Conservation (phyloP, 1,140 invertebrate species). For the Chironomus tepperi region DNA sequence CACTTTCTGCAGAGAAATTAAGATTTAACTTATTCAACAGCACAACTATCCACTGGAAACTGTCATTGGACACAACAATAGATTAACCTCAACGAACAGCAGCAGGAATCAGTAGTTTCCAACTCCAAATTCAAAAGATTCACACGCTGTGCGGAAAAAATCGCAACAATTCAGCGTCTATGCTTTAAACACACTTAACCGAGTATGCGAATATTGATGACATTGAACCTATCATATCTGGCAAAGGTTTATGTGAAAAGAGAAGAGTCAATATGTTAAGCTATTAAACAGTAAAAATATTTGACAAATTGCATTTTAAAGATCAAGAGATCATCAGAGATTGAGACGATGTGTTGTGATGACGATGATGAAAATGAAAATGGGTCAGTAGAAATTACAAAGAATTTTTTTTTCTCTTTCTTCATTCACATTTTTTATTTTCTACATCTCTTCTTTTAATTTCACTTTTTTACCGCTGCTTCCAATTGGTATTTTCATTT, state of each 20-base stretch:
- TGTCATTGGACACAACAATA: too few relatives aligned
- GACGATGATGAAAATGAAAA: background rate
- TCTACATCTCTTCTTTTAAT: background rate
- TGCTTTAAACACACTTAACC: too few relatives aligned
- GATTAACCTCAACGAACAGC: too few relatives aligned
- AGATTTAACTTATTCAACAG: too few relatives aligned
- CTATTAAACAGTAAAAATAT: background rate
- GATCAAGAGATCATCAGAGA: constrained; percentile 2
- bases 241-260: background rate
- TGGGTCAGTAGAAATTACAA: background rate
- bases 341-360: background rate
- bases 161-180: too few relatives aligned
- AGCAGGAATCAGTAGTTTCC: too few relatives aligned
- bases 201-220: background rate
- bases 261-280: background rate
- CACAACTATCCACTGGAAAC: too few relatives aligned
- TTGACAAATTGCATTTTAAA: constrained; percentile 4
- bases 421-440: too few relatives aligned
- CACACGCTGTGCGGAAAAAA: too few relatives aligned
- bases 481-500: background rate
- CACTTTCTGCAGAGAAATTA: too few relatives aligned
- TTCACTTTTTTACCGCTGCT: constrained; percentile 4
- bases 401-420: background rate
- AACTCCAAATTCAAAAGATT: too few relatives aligned
- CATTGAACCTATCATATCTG: background rate